Conservation (phyloP, 1,140 invertebrate genomes). For the Scaptomyza pallida region DNA sequence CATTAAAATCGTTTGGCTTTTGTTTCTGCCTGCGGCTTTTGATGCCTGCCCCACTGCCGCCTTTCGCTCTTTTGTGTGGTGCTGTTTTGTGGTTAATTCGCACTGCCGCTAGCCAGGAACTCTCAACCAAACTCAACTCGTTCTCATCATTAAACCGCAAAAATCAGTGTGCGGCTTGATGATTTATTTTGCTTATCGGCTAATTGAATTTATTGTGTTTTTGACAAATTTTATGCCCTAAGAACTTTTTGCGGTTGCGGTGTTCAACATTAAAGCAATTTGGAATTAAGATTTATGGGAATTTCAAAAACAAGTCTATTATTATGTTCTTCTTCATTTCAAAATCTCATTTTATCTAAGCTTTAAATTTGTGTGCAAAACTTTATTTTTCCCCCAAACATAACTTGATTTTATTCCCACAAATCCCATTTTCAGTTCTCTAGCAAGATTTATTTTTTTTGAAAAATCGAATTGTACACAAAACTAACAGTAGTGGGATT, state of each 20-base stretch:
- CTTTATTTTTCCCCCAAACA: no score
- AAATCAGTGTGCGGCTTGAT: constrained; percentile 31
- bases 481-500: no score
- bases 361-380: no score
- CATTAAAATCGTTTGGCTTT: constrained; percentile 35
- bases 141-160: constrained; percentile 33
- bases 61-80: constrained; percentile 21
- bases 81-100: constrained; percentile 28
- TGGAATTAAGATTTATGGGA: background rate
- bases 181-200: constrained; percentile 37
- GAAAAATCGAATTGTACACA: no score
- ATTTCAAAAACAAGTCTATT: no score
- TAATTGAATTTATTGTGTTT: constrained; percentile 42
- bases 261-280: background rate
- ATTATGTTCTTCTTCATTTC: no score
- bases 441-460: no score
- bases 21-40: constrained; percentile 32
- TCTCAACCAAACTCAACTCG: constrained; percentile 19
- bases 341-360: no score
- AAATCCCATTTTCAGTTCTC: no score
- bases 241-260: constrained; percentile 10
- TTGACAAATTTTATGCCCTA: constrained; percentile 14
- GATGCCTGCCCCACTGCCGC: constrained; percentile 1
- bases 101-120: constrained; percentile 19
- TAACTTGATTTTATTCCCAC: no score